Conservation (phyloP, 2,888 invertebrate species). For the Acronicta leporina region DNA sequence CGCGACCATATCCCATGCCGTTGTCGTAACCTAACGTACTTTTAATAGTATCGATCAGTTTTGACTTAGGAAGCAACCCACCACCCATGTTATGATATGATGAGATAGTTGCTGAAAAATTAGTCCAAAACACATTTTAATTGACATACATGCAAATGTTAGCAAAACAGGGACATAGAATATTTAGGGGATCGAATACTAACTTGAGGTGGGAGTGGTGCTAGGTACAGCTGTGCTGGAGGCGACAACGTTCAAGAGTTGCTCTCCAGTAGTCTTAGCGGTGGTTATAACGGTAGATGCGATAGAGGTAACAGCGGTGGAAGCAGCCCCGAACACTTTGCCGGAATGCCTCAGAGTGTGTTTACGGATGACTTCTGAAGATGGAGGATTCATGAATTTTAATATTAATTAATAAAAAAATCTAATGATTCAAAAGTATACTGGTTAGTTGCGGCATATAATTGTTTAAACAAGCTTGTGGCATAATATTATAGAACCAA, state of each 20-base stretch:
- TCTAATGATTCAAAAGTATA: slow-evolving; percentile 12
- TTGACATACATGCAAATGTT: slow-evolving; percentile 65
- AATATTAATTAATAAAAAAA: slow-evolving; percentile 32
- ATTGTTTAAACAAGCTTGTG: neutral
- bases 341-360: slow-evolving; percentile 94
- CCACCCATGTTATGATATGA: slow-evolving; percentile 83
- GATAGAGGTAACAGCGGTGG: slow-evolving; percentile 86
- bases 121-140: slow-evolving; percentile 76
- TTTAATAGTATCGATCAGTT: slow-evolving; percentile 85
- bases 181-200: slow-evolving; percentile 66
- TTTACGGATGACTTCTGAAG: slow-evolving; percentile 90
- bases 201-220: slow-evolving; percentile 84
- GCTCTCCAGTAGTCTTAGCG: slow-evolving; percentile 79
- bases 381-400: slow-evolving; percentile 45
- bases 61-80: slow-evolving; percentile 84
- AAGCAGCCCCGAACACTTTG: slow-evolving; percentile 90
- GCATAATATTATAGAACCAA: neutral
- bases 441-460: slow-evolving; percentile 31
- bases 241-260: slow-evolving; percentile 78
- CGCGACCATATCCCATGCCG: slow-evolving; percentile 78
- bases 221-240: slow-evolving; percentile 80
- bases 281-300: slow-evolving; percentile 83
- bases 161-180: slow-evolving; percentile 69
- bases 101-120: slow-evolving; percentile 85
- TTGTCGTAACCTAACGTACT: slow-evolving; percentile 85